These are phyloP conservation scores for Elephas maximus DNA, from an alignment of 2,113 vertebrate species.

Conservation along the genomic window DNA sequence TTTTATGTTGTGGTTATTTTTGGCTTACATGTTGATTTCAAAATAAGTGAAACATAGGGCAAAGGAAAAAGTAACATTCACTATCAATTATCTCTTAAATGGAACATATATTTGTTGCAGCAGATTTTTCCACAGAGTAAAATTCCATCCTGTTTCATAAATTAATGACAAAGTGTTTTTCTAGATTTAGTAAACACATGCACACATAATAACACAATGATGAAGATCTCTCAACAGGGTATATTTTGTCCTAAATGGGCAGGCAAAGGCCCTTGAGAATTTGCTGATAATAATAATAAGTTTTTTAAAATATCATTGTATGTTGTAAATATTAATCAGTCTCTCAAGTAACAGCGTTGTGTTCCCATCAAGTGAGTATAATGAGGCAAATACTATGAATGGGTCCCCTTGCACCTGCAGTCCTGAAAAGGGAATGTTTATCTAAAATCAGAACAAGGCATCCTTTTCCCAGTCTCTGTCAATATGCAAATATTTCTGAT, in stretches of 20 bases:
- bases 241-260: constrained; percentile 32
- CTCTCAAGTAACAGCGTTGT: constrained; percentile 39
- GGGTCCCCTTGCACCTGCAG: constrained; percentile 77
- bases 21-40: constrained; percentile 79
- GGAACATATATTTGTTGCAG: constrained; percentile 38
- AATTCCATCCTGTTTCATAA: constrained; percentile 32
- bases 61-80: constrained; percentile 82
- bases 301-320: not conserved
- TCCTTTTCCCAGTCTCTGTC: constrained; percentile 72
- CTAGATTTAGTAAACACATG: constrained; percentile 51
- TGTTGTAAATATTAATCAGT: constrained; percentile 55
- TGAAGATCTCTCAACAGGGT: constrained; percentile 25
- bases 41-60: constrained; percentile 82
- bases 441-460: constrained; percentile 75
- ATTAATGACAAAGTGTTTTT: constrained; percentile 56
- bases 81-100: constrained; percentile 76
- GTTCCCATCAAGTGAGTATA: constrained; percentile 33
- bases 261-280: constrained; percentile 27
- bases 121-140: constrained; percentile 56
- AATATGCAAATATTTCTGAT: constrained; percentile 79
- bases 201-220: not conserved
- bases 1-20: constrained; percentile 82
- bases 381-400: constrained; percentile 72
- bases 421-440: constrained; percentile 68
- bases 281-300: constrained; percentile 18